Conservation (phyloP, 2,888 invertebrate genomes). For the Fragum whitleyi region DNA sequence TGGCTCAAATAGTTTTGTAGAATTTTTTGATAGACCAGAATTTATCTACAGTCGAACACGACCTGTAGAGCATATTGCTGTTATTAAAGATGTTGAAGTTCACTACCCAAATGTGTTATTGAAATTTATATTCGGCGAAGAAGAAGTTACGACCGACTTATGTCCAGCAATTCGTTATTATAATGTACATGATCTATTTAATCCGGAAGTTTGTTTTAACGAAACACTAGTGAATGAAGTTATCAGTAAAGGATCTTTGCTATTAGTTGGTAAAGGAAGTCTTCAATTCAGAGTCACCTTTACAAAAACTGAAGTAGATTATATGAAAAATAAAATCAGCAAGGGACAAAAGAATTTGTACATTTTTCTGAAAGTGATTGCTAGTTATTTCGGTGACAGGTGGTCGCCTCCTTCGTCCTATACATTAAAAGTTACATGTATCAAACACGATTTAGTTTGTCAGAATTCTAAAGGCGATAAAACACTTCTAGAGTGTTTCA, state of each 20-base stretch:
- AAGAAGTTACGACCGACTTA: neutral
- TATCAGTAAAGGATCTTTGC: neutral
- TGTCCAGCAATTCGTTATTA: conserved; percentile 17
- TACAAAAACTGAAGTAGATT: conserved; percentile 26
- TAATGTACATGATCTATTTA: neutral
- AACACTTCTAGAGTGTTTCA: neutral
- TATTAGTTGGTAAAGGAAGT: neutral
- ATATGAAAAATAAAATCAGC: conserved; percentile 14
- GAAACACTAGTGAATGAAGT: neutral
- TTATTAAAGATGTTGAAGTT: neutral
- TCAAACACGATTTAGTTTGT: conserved; percentile 13
- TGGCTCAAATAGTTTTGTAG: neutral
- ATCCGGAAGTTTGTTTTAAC: neutral
- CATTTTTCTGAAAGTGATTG: too few relatives aligned
- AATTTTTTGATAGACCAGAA: neutral
- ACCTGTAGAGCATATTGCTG: neutral
- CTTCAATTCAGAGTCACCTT: too few relatives aligned
- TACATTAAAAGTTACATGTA: neutral
- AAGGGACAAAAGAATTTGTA: conserved; percentile 1
- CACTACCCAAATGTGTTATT: conserved; percentile 7
- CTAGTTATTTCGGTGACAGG: neutral
- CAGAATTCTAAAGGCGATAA: neutral
- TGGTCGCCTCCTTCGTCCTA: neutral
- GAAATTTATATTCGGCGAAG: neutral
- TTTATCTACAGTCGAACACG: neutral